Base-by-base conservation (phyloP, 1,140 invertebrate species). In the Calephelis nemesis region DNA sequence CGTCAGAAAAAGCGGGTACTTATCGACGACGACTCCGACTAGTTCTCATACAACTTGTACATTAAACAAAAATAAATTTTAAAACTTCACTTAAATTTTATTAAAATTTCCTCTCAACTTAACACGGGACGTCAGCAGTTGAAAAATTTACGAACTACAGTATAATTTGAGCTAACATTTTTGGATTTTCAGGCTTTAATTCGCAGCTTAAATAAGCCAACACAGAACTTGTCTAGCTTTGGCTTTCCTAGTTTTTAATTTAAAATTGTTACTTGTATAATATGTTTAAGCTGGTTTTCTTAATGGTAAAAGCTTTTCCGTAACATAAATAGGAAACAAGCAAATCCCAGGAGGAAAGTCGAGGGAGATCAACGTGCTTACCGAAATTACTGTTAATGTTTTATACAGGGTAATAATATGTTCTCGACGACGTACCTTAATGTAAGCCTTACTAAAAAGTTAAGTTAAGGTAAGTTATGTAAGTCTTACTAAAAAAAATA, bases 1-100 rank as follows among this genome's bases (percentile, higher is more conserved):
- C 71, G 75, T 12, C 83, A 77, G 67, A 85, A 77, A 54, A 79
- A 79, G 10, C 71, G 78, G 52, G 9, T 54, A 42, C 60, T 68
- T 49, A 66, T 71, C 19, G 66, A 62, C 42, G 65, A 71, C 47
- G 69, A 87, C 45, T 87, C 82, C 11, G 81, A 84, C 47, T 84
- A 70, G 8, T 40, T 58, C 45, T 70, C 12, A 60, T 47, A 68
- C 62, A 63, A 49, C 12, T 63, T 70, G 40, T 68, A 68, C 60
- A 58, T 30, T 62, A 52, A 54, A 47, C n/a, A 11, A 68, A 70
- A 64, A 67, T 70, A 67, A n/a, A 50, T 70, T 49, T 54, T 67
- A 73, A 60, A 48, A 65, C 63, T 63, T 45, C 47, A 47, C 62
- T 67, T 62, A 65, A 65, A 69, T 67, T 73, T 70, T 69, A 73